Evolutionary conservation across 2,113 vertebrate genomes (phyloP), one percentile per base, ranked within the genome.

Genomic region (Murina feae): DNA sequence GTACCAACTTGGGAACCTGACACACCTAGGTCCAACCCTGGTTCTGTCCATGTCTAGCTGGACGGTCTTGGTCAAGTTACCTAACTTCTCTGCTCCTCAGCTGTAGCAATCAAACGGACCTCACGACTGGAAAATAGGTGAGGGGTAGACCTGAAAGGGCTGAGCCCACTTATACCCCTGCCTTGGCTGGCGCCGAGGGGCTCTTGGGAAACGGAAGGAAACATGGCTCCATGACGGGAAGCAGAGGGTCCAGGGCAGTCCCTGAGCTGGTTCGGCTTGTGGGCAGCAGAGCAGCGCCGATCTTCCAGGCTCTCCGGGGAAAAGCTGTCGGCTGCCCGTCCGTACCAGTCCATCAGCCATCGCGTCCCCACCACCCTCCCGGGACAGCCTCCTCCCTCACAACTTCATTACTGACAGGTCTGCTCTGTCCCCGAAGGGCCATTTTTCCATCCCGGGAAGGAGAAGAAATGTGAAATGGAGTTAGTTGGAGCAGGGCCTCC

Each of bases 391-490:
- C 89, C 68, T 47, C 58, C 37, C 37, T 58, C 63, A 37, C 20
- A 16, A 49, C 60, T 95, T 96, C 93, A 96, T 95, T 93, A 96
- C 86, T 80, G 89, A 95, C 83, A 55, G 86, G 80, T 82, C 60
- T 17, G 71, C 93, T 76, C 51, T 0, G 28, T 86, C 93, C 89
- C 95, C 8, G 12, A 91, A 85, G 86, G 71, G 91, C 83, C 4
- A 12, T 95, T 91, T 95, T 66, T 89, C 85, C 51, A 51, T 65
- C 55, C 58, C 11, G n/a, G 44, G 90, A 93, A 89, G 82, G 81
- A 90, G 58, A 94, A 76, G 72, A 92, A 92, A 91, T 78, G 23
- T 37, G 82, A 76, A 94, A 74, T 81, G 90, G 93, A 74, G 80
- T 60, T 49, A 78, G 58, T 86, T 63, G 53, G 80, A 84, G 72